phyloP scores from a whole-genome alignment of 1,140 invertebrate genomes.

The Penaeus chinensis region DNA sequence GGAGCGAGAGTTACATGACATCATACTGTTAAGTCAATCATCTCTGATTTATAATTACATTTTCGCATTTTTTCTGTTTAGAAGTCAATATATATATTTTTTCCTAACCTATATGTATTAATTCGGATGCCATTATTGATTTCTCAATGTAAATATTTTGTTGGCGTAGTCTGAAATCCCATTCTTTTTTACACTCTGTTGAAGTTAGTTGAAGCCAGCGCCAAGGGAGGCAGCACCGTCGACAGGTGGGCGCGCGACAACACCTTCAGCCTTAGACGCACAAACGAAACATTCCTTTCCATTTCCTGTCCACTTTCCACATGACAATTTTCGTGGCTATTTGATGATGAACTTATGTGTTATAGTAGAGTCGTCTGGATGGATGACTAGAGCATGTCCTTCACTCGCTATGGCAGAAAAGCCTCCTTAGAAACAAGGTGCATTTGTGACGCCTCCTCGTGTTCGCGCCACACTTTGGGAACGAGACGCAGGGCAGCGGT shows the following conservation, averaged over 20 bases:
- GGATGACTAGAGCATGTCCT: slow-evolving; percentile 18
- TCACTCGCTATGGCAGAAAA: slow-evolving; percentile 14
- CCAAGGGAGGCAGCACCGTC: slow-evolving; percentile 34
- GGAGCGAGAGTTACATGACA: too few relatives aligned
- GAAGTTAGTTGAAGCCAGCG: background rate
- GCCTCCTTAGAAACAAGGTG: slow-evolving; percentile 16
- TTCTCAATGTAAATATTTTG: too few relatives aligned
- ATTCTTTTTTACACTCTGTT: slow-evolving; percentile 31
- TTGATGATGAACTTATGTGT: background rate
- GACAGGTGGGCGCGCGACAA: slow-evolving; percentile 52
- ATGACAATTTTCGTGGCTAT: slow-evolving; percentile 20
- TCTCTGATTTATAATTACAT: too few relatives aligned
- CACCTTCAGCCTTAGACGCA: background rate
- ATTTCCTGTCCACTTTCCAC: slow-evolving; percentile 25
- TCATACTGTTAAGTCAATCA: too few relatives aligned
- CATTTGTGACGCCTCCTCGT: slow-evolving; percentile 43
- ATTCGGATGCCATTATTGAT: too few relatives aligned
- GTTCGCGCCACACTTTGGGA: slow-evolving; percentile 55
- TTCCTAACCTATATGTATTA: too few relatives aligned
- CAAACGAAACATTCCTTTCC: slow-evolving; percentile 26
- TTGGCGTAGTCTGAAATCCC: slow-evolving; percentile 24
- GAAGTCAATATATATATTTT: too few relatives aligned
- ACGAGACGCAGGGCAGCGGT: slow-evolving; percentile 38
- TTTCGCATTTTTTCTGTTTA: too few relatives aligned
- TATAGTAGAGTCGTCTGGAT: background rate